Evolutionary conservation across 2,113 vertebrate species (phyloP).

Genomic region (Mirza zaza): DNA sequence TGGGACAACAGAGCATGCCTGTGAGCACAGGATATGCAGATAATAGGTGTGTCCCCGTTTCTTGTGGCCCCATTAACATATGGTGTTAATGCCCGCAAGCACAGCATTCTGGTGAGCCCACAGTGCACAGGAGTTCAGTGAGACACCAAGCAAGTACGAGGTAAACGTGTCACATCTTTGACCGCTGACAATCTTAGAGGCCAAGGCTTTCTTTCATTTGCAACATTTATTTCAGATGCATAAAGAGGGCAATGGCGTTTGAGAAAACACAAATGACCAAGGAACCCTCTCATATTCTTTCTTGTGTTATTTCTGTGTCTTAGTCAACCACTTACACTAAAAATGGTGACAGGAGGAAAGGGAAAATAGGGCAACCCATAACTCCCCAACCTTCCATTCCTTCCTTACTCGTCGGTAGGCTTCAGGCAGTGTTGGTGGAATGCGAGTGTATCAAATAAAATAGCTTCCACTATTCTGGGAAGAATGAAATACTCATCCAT

Average conservation of each 20-base stretch:
- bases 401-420: background rate
- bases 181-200: background rate
- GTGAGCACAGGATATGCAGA: background rate
- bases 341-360: background rate
- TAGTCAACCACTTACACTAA: background rate
- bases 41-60: background rate
- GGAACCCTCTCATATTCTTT: background rate
- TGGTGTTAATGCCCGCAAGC: background rate
- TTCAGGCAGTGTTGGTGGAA: background rate
- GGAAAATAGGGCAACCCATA: background rate
- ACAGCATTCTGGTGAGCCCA: background rate
- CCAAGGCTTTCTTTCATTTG: background rate
- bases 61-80: background rate
- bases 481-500: slow-evolving; percentile 37
- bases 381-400: background rate
- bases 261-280: background rate
- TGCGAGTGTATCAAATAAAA: background rate
- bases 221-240: background rate
- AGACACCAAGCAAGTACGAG: background rate
- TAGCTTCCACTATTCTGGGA: background rate
- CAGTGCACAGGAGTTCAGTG: background rate
- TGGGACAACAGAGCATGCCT: background rate
- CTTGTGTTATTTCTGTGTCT: background rate
- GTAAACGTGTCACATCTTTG: background rate
- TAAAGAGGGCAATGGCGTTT: background rate